Evolutionary conservation across 2,888 invertebrate genomes (phyloP).

Genomic region (Mimachlamys varia): DNA sequence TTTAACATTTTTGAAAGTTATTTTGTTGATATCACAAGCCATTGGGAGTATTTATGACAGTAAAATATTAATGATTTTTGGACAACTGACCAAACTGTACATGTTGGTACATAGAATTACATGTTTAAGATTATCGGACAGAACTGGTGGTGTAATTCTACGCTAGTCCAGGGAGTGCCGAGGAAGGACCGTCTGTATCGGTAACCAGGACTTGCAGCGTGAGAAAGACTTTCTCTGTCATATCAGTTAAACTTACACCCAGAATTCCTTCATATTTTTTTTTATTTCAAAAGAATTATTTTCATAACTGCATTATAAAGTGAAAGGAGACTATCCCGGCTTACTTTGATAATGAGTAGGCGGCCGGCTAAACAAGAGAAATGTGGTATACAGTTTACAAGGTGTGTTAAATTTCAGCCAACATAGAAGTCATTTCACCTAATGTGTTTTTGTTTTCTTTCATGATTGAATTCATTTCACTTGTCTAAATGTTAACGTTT

Average conservation of each 20-base stretch:
- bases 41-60: too few relatives aligned
- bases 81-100: too few relatives aligned
- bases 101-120: too few relatives aligned
- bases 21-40: too few relatives aligned
- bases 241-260: conserved; percentile 2
- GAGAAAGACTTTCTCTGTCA: neutral
- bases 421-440: neutral
- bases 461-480: conserved; percentile 20
- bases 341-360: neutral
- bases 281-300: neutral
- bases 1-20: too few relatives aligned
- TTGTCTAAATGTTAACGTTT: neutral
- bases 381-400: neutral
- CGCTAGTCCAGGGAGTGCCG: too few relatives aligned
- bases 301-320: neutral
- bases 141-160: too few relatives aligned
- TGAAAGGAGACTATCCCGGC: neutral
- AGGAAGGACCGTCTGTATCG: too few relatives aligned
- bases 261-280: neutral
- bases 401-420: neutral
- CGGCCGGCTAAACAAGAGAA: neutral
- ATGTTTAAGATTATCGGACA: too few relatives aligned
- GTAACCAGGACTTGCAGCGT: neutral
- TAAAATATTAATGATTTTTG: too few relatives aligned
- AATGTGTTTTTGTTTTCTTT: conserved; percentile 29